Evolutionary conservation across 1,140 invertebrate species (phyloP).

Genomic region (Radopholus similis): DNA sequence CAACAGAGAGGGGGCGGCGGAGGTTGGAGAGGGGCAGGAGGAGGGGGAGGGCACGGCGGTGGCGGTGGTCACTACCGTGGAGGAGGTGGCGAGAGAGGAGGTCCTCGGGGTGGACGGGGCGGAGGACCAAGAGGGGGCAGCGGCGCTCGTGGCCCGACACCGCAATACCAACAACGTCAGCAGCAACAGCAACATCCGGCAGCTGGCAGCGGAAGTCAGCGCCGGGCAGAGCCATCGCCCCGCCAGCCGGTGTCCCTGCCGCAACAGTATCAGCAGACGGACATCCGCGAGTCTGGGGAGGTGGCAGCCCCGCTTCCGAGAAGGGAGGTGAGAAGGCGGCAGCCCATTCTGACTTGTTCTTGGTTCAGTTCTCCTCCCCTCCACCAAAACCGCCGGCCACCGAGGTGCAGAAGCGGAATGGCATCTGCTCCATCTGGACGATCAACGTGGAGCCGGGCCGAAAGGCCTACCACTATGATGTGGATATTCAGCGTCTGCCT

Average conservation of each 20-base stretch:
- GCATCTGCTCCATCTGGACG: constrained; percentile 25
- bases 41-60: not conserved
- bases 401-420: constrained; percentile 13
- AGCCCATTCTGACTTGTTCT: not conserved
- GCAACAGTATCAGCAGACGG: not conserved
- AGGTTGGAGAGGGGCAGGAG: not conserved
- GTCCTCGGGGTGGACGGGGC: not conserved
- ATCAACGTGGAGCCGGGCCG: constrained; percentile 22
- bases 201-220: not conserved
- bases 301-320: not conserved
- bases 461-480: constrained; percentile 35
- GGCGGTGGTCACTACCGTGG: not conserved
- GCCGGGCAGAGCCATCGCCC: not conserved
- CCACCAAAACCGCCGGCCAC: constrained; percentile 16
- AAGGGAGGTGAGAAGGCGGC: not conserved
- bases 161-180: too few species aligned
- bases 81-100: not conserved
- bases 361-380: not conserved
- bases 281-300: not conserved
- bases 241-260: not conserved
- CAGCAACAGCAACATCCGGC: too few species aligned
- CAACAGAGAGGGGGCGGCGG: not conserved
- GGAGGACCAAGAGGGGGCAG: not conserved
- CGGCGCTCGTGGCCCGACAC: not conserved
- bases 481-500: constrained; percentile 21